Percentiles rank a stretch among this genome's conserved stretches.
These are phyloP conservation scores for Phyllotis vaccarum DNA, from an alignment of 2,797 vertebrate species.

Conservation along the genomic window DNA sequence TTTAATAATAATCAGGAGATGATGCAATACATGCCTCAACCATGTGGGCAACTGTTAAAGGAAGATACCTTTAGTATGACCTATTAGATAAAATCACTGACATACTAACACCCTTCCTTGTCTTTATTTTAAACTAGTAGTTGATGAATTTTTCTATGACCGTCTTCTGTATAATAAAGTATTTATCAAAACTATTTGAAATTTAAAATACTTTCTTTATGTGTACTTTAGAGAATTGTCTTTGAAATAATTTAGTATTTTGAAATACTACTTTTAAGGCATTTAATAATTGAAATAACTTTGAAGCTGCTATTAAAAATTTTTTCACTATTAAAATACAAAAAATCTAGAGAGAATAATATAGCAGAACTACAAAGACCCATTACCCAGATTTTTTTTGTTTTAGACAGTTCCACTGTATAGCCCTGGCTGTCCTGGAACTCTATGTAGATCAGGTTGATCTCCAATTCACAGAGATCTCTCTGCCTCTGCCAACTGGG, in stretches of 20 bases:
- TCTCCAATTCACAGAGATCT: neutral
- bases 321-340: slow-evolving; percentile 58
- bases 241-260: slow-evolving; percentile 61
- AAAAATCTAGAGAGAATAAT: slow-evolving; percentile 24
- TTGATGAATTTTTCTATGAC: slow-evolving; percentile 18
- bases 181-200: slow-evolving; percentile 53
- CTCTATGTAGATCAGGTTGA: neutral
- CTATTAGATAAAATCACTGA: neutral
- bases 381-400: slow-evolving; percentile 27
- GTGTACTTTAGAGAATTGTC: slow-evolving; percentile 16
- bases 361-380: neutral
- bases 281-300: slow-evolving; percentile 57
- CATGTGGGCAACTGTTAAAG: neutral
- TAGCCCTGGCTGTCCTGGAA: neutral
- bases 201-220: slow-evolving; percentile 66
- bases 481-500: neutral
- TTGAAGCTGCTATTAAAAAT: slow-evolving; percentile 34
- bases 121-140: neutral
- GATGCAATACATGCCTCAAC: neutral
- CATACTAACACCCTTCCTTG: neutral
- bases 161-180: slow-evolving; percentile 43
- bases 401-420: neutral
- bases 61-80: slow-evolving; percentile 15
- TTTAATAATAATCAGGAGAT: neutral
- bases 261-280: slow-evolving; percentile 30